Evolutionary conservation across 1,140 invertebrate species (phyloP).

Genomic region (Colletes latitarsis): DNA sequence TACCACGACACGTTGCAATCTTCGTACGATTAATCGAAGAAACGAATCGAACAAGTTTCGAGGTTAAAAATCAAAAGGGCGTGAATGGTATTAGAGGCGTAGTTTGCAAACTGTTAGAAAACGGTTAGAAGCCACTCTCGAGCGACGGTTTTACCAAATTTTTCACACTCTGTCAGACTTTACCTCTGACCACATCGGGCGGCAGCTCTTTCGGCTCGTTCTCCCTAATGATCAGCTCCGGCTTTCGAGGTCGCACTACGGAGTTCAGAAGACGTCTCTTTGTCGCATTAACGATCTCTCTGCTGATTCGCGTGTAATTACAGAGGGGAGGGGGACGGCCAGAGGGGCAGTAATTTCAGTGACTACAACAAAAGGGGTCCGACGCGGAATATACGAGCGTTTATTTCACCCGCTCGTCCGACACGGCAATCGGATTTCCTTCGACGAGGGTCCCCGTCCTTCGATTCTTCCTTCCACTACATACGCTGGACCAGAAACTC

Average conservation of each 20-base stretch:
- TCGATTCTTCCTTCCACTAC: no score
- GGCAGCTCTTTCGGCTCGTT: conserved; percentile 93
- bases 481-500: no score
- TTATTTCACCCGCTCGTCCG: neutral
- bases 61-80: neutral
- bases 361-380: conserved; percentile 7
- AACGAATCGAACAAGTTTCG: neutral
- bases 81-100: neutral
- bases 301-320: conserved; percentile 49
- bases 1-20: no score
- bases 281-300: conserved; percentile 64
- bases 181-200: conserved; percentile 95
- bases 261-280: conserved; percentile 71
- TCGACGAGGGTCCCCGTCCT: neutral
- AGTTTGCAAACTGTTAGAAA: conserved; percentile 34
- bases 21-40: neutral
- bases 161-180: conserved; percentile 57
- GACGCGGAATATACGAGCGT: neutral
- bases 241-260: conserved; percentile 86
- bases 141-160: neutral
- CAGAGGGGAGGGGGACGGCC: neutral
- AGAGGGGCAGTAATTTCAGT: conserved; percentile 40
- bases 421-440: conserved; percentile 12
- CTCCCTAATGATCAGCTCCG: conserved; percentile 95
- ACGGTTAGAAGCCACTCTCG: conserved; percentile 17